Percentiles rank a stretch among this genome's conserved stretches.
These are phyloP conservation scores for Callorhinus ursinus DNA, from an alignment of 2,113 vertebrate genomes.

Conservation along the genomic window DNA sequence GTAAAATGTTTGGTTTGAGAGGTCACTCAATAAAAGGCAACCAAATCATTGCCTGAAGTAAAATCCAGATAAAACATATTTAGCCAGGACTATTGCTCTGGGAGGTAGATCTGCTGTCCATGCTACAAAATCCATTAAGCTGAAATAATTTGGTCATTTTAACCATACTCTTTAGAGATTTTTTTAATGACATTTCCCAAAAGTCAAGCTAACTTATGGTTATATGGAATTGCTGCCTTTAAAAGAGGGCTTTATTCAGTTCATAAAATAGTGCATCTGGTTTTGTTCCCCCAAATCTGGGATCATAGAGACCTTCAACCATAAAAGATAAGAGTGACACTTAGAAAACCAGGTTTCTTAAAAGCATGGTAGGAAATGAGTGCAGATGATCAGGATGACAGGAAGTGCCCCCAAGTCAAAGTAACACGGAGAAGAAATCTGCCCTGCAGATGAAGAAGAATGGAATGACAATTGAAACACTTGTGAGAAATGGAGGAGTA, in stretches of 20 bases:
- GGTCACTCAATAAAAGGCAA: conserved; percentile 26
- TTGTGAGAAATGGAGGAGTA: background rate
- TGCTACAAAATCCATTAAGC: conserved; percentile 59
- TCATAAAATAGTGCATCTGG: conserved; percentile 39
- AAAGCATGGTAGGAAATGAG: conserved; percentile 32
- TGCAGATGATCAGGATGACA: conserved; percentile 29
- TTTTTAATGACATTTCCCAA: conserved; percentile 56
- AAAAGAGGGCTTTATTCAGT: conserved; percentile 49
- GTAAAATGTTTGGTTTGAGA: conserved; percentile 37
- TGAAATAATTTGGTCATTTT: conserved; percentile 64
- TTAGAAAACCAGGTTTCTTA: background rate
- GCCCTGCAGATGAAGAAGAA: background rate
- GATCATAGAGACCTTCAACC: conserved; percentile 33
- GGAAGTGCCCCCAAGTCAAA: conserved; percentile 42
- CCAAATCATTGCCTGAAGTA: background rate
- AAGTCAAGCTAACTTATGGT: conserved; percentile 55
- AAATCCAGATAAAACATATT: conserved; percentile 51
- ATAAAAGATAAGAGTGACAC: background rate
- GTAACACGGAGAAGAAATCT: background rate
- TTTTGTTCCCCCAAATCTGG: conserved; percentile 47
- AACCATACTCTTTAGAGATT: conserved; percentile 50
- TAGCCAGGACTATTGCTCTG: background rate
- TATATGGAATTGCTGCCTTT: conserved; percentile 41
- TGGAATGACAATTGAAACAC: background rate
- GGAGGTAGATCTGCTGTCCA: conserved; percentile 43